A percentile compares a stretch with the other conserved stretches of the same genome.
Evolutionary conservation across 2,797 vertebrate species (phyloP).

Genomic region (Artibeus lituratus): DNA sequence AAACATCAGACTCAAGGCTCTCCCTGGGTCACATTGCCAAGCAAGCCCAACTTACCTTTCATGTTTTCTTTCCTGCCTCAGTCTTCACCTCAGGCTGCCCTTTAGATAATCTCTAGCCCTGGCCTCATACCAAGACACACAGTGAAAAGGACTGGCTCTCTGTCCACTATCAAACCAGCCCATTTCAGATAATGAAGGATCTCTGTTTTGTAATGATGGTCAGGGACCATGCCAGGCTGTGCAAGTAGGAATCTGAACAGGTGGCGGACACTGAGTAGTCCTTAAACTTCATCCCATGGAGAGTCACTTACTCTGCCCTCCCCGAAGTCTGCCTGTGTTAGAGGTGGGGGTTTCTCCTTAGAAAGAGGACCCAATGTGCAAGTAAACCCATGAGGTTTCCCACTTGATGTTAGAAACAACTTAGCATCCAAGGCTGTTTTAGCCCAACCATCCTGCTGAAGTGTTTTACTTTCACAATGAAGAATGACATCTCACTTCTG

Average conservation of each 20-base stretch:
- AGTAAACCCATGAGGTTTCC: accelerated
- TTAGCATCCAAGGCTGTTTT: not conserved
- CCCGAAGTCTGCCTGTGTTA: not conserved
- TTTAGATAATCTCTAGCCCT: not conserved
- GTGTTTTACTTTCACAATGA: not conserved
- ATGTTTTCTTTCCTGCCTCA: not conserved
- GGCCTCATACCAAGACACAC: not conserved
- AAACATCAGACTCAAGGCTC: not conserved
- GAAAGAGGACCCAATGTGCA: not conserved
- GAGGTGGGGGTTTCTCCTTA: not conserved
- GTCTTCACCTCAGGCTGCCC: not conserved
- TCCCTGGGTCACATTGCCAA: not conserved
- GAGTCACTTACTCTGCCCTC: not conserved
- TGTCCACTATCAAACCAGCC: not conserved
- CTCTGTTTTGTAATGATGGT: not conserved
- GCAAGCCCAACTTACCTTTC: not conserved
- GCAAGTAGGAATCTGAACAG: not conserved
- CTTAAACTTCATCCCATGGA: accelerated
- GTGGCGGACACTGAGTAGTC: accelerated
- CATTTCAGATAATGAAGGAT: not conserved
- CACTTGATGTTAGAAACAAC: not conserved
- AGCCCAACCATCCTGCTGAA: not conserved
- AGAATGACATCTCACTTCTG: not conserved
- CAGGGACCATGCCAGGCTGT: not conserved
- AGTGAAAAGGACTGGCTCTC: not conserved